phyloP scores from a whole-genome alignment of 1,140 invertebrate genomes.

The Eubasilissa regina region DNA sequence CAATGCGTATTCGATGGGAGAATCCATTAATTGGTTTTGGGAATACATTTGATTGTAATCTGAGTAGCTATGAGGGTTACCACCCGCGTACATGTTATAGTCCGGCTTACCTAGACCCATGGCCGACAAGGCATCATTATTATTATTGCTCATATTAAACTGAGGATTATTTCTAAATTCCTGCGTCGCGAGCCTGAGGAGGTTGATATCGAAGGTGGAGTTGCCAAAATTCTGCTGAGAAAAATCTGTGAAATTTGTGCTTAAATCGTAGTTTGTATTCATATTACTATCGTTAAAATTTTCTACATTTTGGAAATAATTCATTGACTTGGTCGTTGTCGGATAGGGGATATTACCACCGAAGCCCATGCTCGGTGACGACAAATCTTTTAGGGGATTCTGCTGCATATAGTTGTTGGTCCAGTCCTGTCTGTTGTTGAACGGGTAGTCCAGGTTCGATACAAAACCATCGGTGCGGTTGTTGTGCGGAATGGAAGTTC shows the following conservation, averaged over 20 bases:
- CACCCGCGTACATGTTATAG: constrained; percentile 22
- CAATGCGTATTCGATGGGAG: background rate
- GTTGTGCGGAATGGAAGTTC: background rate
- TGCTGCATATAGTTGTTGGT: background rate
- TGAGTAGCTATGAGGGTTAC: background rate
- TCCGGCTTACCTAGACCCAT: constrained; percentile 18
- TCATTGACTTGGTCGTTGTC: constrained; percentile 29
- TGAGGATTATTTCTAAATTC: constrained; percentile 63
- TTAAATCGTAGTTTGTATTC: constrained; percentile 32
- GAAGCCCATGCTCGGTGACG: background rate
- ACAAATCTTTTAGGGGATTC: constrained; percentile 4
- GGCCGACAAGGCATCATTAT: background rate
- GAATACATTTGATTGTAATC: constrained; percentile 21
- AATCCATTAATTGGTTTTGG: constrained; percentile 39
- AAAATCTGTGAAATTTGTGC: constrained; percentile 7
- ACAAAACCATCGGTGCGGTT: background rate
- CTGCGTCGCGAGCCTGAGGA: constrained; percentile 68
- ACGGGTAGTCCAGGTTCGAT: constrained; percentile 6
- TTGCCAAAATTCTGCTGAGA: background rate
- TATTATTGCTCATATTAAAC: constrained; percentile 42
- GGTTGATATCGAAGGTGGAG: constrained; percentile 64
- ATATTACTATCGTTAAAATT: constrained; percentile 35
- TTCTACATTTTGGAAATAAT: constrained; percentile 29
- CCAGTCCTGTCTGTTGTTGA: constrained; percentile 24
- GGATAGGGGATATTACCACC: background rate